Conservation (phyloP, 2,888 invertebrate species). For the Temnothorax rugatulus region DNA sequence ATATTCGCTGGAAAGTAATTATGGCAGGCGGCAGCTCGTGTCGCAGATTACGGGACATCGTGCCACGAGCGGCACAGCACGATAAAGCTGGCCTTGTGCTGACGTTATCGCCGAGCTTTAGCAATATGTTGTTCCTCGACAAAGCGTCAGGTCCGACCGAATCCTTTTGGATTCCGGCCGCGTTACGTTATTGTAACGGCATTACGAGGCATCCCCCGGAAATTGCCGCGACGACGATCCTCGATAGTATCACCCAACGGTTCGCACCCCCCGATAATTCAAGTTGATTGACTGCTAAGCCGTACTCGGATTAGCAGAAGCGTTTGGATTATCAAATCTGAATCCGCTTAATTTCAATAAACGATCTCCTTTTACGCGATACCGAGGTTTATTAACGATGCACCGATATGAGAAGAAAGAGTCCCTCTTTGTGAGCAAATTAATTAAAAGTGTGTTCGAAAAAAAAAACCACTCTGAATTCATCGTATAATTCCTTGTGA, state of each 20-base stretch:
- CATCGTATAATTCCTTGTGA: not conserved
- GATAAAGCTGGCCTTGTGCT: constrained; percentile 17
- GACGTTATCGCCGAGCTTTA: constrained; percentile 22
- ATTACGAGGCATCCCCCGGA: not conserved
- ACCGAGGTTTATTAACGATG: not conserved
- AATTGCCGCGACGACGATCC: constrained; percentile 9
- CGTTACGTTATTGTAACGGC: not conserved
- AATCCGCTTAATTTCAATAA: not conserved
- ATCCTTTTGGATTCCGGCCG: constrained; percentile 9
- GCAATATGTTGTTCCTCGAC: constrained; percentile 2
- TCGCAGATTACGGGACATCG: constrained; percentile 17
- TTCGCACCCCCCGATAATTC: not conserved
- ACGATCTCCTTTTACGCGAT: not conserved
- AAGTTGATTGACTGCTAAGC: not conserved
- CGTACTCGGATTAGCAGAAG: not conserved
- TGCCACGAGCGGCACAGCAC: not conserved
- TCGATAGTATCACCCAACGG: not conserved
- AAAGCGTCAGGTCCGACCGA: constrained; percentile 7
- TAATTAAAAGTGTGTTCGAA: not conserved
- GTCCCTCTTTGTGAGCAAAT: not conserved
- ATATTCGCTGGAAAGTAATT: constrained; percentile 41
- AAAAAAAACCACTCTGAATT: not conserved
- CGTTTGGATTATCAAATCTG: not conserved
- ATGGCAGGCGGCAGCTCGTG: constrained; percentile 6
- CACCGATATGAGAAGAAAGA: not conserved